These are phyloP conservation scores for Papilio machaon DNA, from an alignment of 1,140 invertebrate genomes.

Conservation along the genomic window DNA sequence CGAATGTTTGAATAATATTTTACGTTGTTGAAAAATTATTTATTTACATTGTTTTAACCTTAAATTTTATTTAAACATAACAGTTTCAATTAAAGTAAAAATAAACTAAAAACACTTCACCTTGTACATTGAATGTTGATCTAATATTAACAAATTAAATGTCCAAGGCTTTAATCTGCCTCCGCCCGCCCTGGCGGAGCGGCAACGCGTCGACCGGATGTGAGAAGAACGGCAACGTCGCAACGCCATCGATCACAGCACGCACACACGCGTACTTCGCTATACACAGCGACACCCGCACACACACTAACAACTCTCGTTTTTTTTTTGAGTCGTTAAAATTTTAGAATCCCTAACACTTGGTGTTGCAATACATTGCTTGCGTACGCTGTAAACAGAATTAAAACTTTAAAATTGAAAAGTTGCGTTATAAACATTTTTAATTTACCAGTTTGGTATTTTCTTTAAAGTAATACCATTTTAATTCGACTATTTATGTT, in stretches of 20 bases:
- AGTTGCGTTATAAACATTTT: too few species aligned
- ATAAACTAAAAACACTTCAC: not conserved
- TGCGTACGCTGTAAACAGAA: not conserved
- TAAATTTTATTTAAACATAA: too few species aligned
- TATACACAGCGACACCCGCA: constrained; percentile 30
- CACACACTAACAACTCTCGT: constrained; percentile 25
- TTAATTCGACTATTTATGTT: too few species aligned
- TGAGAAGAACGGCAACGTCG: constrained; percentile 66
- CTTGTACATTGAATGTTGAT: constrained; percentile 17
- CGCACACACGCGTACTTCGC: constrained; percentile 49
- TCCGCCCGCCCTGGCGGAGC: constrained; percentile 48
- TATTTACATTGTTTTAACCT: too few species aligned
- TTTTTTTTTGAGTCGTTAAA: constrained; percentile 29
- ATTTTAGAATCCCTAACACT: constrained; percentile 26
- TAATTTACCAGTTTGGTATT: not conserved
- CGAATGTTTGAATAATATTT: too few species aligned
- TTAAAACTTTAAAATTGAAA: not conserved
- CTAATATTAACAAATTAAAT: constrained; percentile 43
- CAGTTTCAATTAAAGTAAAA: not conserved
- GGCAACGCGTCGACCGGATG: constrained; percentile 66
- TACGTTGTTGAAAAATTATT: too few species aligned
- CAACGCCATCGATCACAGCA: constrained; percentile 70
- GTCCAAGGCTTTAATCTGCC: constrained; percentile 52
- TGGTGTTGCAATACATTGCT: not conserved
- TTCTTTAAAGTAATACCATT: too few species aligned